Evolutionary conservation across 2,113 vertebrate species (phyloP).

Genomic region (Gymnorhina tibicen): DNA sequence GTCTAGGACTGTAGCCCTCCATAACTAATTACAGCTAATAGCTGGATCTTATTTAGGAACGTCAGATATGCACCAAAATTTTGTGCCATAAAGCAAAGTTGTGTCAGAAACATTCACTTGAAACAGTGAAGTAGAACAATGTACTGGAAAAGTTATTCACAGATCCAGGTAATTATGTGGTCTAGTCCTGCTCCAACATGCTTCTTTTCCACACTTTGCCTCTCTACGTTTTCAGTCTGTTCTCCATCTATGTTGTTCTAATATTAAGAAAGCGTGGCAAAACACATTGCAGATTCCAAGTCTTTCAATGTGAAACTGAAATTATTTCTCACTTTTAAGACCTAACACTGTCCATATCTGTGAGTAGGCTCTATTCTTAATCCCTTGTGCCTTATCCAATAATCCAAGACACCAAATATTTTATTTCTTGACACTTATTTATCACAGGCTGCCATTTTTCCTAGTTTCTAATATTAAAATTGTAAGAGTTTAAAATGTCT

Average conservation of each 20-base stretch:
- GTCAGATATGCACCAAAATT: neutral
- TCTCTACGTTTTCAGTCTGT: neutral
- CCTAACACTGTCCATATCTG: neutral
- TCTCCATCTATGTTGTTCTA: neutral
- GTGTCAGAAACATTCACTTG: neutral
- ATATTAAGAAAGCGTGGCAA: neutral
- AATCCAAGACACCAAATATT: neutral
- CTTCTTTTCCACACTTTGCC: neutral
- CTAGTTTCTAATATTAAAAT: neutral
- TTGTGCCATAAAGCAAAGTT: neutral
- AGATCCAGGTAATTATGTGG: neutral
- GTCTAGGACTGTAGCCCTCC: neutral
- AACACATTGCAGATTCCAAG: neutral
- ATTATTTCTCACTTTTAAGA: neutral
- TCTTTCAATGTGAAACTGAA: neutral
- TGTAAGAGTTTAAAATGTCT: neutral
- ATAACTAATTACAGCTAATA: neutral
- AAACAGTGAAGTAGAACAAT: neutral
- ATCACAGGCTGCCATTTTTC: neutral
- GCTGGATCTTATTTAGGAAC: neutral
- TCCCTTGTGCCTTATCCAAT: neutral
- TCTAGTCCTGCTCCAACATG: neutral
- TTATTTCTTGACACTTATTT: neutral
- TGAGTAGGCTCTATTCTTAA: neutral
- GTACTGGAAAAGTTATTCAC: neutral